Conservation (phyloP, 2,113 vertebrate species). For the Monopterus albus region DNA sequence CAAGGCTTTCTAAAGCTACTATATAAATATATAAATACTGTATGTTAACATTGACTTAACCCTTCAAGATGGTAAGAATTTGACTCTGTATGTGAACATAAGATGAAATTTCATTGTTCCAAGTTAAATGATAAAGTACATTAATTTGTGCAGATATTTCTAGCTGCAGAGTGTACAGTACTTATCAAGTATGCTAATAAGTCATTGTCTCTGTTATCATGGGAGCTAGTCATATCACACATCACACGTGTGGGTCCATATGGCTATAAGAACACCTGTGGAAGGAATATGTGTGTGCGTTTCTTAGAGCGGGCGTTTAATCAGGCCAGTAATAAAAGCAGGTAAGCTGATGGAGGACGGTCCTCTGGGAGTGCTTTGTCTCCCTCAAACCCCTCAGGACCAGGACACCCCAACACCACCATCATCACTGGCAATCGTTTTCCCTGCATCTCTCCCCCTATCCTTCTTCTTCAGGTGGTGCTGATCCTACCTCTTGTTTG, state of each 20-base stretch:
- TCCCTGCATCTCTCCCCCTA: not conserved
- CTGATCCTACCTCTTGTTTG: no score
- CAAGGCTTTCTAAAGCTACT: not conserved
- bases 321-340: slow-evolving; percentile 70
- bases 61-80: not conserved
- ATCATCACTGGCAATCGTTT: slow-evolving; percentile 1
- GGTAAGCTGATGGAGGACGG: slow-evolving; percentile 58
- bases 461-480: no score
- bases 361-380: slow-evolving; percentile 73
- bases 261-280: slow-evolving; percentile 52
- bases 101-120: not conserved
- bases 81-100: not conserved
- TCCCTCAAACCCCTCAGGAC: slow-evolving; percentile 56
- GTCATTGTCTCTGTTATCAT: slow-evolving; percentile 63
- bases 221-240: slow-evolving; percentile 63
- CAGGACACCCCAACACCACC: slow-evolving; percentile 21
- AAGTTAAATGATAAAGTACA: not conserved
- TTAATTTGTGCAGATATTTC: not conserved
- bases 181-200: slow-evolving; percentile 57
- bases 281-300: not conserved
- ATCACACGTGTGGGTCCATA: slow-evolving; percentile 54
- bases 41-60: no score
- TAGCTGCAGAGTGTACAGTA: not conserved
- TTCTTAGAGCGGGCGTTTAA: slow-evolving; percentile 33
- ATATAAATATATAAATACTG: no score